These are phyloP conservation scores for Platerodrilus igneus DNA, from an alignment of 2,888 invertebrate genomes.

Conservation along the genomic window DNA sequence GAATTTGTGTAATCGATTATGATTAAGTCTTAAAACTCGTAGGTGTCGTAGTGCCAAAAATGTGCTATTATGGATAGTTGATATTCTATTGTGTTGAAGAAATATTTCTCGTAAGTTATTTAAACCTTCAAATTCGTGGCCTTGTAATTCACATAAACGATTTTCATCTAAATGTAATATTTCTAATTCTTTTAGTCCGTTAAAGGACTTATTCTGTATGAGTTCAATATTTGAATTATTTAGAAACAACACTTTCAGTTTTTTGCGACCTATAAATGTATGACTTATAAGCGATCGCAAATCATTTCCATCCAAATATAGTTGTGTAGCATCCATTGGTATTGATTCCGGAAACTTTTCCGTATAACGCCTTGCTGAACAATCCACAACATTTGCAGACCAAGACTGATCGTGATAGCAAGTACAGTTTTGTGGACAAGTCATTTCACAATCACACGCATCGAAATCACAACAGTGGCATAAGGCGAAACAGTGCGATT, in stretches of 20 bases:
- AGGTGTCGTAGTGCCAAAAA: conserved; percentile 64
- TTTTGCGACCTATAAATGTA: conserved; percentile 80
- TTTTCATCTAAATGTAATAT: conserved; percentile 73
- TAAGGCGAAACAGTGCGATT: conserved; percentile 77
- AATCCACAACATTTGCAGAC: conserved; percentile 82
- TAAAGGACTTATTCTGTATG: conserved; percentile 78
- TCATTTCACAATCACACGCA: conserved; percentile 90
- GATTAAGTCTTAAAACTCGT: conserved; percentile 63
- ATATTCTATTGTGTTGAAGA: conserved; percentile 69
- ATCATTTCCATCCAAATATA: conserved; percentile 81
- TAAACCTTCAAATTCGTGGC: conserved; percentile 76
- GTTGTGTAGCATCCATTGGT: conserved; percentile 87
- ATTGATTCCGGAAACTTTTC: conserved; percentile 72
- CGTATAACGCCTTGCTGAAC: conserved; percentile 66
- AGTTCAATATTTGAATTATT: conserved; percentile 74
- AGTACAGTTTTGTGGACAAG: conserved; percentile 80
- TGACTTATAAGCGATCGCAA: conserved; percentile 72
- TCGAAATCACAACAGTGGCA: conserved; percentile 91
- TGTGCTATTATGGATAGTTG: conserved; percentile 65
- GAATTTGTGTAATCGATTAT: conserved; percentile 65
- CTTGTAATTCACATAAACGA: conserved; percentile 62
- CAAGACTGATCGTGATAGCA: conserved; percentile 87
- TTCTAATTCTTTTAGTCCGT: conserved; percentile 73
- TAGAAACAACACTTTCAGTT: conserved; percentile 68
- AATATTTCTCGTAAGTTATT: conserved; percentile 67